Conservation (phyloP, 2,797 vertebrate genomes). For the Sandelia bainsii region DNA sequence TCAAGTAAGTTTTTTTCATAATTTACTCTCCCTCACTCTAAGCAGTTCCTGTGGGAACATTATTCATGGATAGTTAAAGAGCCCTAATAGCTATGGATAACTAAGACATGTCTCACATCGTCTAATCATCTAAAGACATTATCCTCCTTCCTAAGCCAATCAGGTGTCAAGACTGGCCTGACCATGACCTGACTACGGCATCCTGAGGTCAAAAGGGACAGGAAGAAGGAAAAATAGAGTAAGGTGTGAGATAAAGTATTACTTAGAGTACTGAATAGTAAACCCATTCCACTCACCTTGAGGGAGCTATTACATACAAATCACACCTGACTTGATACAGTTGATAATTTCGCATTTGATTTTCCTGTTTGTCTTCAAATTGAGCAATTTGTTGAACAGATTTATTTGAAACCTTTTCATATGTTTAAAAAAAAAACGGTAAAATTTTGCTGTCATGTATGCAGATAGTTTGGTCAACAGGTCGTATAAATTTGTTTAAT, state of each 20-base stretch:
- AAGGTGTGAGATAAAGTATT: neutral
- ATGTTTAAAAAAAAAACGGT: neutral
- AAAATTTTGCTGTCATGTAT: neutral
- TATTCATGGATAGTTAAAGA: conserved; percentile 16
- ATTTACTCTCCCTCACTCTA: neutral
- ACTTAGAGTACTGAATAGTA: neutral
- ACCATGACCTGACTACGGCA: conserved; percentile 34
- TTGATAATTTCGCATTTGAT: neutral
- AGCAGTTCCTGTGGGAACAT: conserved; percentile 12
- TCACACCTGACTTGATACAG: neutral
- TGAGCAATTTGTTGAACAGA: neutral
- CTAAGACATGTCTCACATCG: conserved; percentile 28
- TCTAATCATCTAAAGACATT: conserved; percentile 61
- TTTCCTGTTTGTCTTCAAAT: neutral
- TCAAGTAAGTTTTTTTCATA: conserved; percentile 43
- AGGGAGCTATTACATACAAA: neutral
- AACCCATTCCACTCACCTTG: neutral
- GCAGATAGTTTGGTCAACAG: neutral
- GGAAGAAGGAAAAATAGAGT: neutral
- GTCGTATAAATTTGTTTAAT: conserved; percentile 14
- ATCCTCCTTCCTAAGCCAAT: conserved; percentile 62
- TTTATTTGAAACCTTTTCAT: neutral
- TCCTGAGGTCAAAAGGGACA: conserved; percentile 40
- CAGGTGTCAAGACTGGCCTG: conserved; percentile 47
- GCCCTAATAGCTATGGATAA: conserved; percentile 16